phyloP scores from a whole-genome alignment of 2,888 invertebrate species.

The Phorcus lineatus region DNA sequence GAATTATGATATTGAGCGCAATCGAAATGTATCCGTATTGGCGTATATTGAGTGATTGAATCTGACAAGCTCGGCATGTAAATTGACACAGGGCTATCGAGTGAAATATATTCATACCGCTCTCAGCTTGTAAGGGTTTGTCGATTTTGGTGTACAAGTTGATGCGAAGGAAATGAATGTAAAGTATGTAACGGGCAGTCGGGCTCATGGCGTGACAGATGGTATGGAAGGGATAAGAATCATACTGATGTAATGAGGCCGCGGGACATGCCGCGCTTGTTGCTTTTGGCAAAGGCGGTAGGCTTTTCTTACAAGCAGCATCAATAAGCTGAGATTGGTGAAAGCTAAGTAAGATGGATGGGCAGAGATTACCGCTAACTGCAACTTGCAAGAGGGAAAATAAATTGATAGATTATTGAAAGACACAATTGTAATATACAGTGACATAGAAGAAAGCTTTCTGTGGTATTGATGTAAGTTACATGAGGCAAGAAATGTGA shows the following conservation, averaged over 20 bases:
- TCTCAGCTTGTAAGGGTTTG: background rate
- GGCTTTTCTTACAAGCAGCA: background rate
- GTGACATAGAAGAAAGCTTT: background rate
- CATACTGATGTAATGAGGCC: background rate
- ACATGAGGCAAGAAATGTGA: too few species aligned
- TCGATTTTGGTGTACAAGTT: background rate
- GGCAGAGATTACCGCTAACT: background rate
- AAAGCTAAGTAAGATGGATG: background rate
- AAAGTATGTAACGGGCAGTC: background rate
- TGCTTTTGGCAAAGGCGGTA: too few species aligned
- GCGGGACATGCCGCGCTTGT: too few species aligned
- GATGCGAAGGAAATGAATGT: background rate
- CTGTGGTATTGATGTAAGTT: background rate
- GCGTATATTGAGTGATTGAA: conserved; percentile 21
- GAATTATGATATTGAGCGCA: conserved; percentile 5
- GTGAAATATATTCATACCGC: conserved; percentile 17
- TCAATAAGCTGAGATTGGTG: background rate
- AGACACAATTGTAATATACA: conserved; percentile 11
- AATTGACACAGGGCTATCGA: conserved; percentile 19
- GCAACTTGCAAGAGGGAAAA: background rate
- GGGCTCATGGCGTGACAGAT: background rate
- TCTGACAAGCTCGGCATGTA: conserved; percentile 9
- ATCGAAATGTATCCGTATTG: conserved; percentile 13
- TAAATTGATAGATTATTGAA: conserved; percentile 15
- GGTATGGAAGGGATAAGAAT: background rate